These are phyloP conservation scores for Osmerus mordax DNA, from an alignment of 2,113 vertebrate species.

Conservation along the genomic window DNA sequence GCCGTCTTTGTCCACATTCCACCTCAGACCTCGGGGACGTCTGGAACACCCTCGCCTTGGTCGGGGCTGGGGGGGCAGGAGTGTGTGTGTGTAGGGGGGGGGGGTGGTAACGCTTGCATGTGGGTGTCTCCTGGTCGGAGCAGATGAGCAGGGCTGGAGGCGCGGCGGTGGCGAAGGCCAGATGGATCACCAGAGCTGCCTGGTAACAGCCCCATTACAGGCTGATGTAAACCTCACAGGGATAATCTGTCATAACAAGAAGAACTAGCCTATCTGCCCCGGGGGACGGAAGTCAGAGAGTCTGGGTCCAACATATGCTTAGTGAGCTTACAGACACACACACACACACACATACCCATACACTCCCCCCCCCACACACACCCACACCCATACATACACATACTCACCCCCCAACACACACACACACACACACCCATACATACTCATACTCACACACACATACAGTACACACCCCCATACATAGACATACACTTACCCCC, in stretches of 20 bases:
- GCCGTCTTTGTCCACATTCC: neutral
- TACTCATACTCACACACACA: no score
- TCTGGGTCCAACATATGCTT: neutral
- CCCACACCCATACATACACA: no score
- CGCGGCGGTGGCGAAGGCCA: constrained; percentile 1
- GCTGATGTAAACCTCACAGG: constrained; percentile 46
- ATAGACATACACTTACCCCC: no score
- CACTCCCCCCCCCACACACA: no score
- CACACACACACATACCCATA: neutral
- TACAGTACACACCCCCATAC: no score
- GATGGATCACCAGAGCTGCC: constrained; percentile 38
- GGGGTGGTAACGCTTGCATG: constrained; percentile 1
- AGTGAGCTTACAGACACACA: no score
- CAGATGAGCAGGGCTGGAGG: constrained; percentile 33
- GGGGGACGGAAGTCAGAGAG: constrained; percentile 11
- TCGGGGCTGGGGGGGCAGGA: neutral
- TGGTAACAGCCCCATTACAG: constrained; percentile 49
- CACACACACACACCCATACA: no score
- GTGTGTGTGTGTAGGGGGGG: no score
- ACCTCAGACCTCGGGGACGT: neutral
- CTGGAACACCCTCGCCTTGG: neutral
- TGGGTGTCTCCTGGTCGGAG: constrained; percentile 18
- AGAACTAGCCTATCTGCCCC: constrained; percentile 2
- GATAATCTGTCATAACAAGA: constrained; percentile 49
- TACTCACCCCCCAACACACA: no score